A percentile compares a stretch with the other conserved stretches of the same genome.
These are phyloP conservation scores for chimpanzee (Pan troglodytes) DNA, from an alignment of 2,113 vertebrate genomes.

Conservation along the genomic window NHGRI_mPanTro3-v2.1_pri NC_072404.2:28844001-28844500, in stretches of 20 bases:
- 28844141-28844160: not conserved
- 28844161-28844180: not conserved
- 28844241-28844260: not conserved
- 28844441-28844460: constrained; percentile 16
- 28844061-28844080: constrained; percentile 47
- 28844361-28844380: not conserved
- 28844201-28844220: not conserved
- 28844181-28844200: not conserved
- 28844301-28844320: not conserved
- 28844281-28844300: not conserved
- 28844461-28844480: not conserved
- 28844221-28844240: not conserved
- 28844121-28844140: constrained; percentile 30
- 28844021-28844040: not conserved
- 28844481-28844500: not conserved
- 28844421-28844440: constrained; percentile 9
- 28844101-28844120: not conserved
- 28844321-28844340: not conserved
- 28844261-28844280: not conserved
- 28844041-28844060: not conserved
- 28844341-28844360: not conserved
- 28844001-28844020: constrained; percentile 20
- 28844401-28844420: not conserved
- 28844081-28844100: not conserved
- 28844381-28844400: not conserved